Evolutionary conservation across 2,888 invertebrate genomes (phyloP).

Genomic region (Dasysyrphus albostriatus): DNA sequence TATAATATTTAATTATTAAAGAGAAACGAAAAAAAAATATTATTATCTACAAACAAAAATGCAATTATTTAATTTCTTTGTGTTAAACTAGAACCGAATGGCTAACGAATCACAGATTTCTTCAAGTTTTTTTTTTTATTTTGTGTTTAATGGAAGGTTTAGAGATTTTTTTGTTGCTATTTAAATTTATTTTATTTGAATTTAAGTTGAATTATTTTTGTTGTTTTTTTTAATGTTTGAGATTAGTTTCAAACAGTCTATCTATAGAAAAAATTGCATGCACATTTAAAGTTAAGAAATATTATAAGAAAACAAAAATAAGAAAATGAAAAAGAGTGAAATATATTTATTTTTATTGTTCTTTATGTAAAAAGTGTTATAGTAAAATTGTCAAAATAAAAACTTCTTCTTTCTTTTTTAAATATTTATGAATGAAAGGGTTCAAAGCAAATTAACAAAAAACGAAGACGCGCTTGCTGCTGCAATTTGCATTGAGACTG

Average conservation of each 20-base stretch:
- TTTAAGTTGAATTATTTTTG: conserved; percentile 5
- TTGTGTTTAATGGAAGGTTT: conserved; percentile 5
- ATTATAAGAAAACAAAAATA: conserved; percentile 22
- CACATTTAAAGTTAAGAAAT: conserved; percentile 15
- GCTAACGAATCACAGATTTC: conserved; percentile 73
- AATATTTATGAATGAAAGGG: conserved; percentile 17
- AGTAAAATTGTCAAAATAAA: conserved; percentile 47
- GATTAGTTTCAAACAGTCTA: conserved; percentile 11
- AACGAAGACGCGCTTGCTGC: conserved; percentile 67
- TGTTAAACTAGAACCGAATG: conserved; percentile 70
- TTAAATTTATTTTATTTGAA: background rate
- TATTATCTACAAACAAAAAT: conserved; percentile 56
- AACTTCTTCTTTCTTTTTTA: conserved; percentile 22
- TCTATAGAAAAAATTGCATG: conserved; percentile 31
- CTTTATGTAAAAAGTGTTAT: conserved; percentile 12
- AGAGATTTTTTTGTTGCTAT: background rate
- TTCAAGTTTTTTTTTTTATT: conserved; percentile 37
- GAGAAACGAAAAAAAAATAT: conserved; percentile 3
- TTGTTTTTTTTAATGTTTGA: conserved; percentile 1
- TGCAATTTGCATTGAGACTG: conserved; percentile 73
- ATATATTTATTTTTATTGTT: conserved; percentile 3
- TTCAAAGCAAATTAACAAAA: conserved; percentile 58
- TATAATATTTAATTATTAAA: conserved; percentile 20
- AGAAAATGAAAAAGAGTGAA: conserved; percentile 32
- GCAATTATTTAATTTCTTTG: conserved; percentile 66